Evolutionary conservation across 1,140 invertebrate genomes (phyloP).

Genomic region (Delia radicum): DNA sequence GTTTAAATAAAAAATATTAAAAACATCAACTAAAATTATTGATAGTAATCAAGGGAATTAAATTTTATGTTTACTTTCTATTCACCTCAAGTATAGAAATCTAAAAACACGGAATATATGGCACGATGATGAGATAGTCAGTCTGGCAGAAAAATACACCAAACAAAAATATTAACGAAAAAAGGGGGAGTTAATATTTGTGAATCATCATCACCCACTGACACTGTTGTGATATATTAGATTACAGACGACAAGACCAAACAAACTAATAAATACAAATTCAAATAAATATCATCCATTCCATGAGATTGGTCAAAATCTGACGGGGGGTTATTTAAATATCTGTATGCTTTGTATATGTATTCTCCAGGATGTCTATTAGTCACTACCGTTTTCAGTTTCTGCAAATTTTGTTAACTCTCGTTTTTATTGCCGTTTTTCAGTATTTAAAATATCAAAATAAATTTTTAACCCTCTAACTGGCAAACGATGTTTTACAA

Average conservation of each 20-base stretch:
- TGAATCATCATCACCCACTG: constrained; percentile 1
- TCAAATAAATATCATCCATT: too few relatives aligned
- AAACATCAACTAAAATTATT: not conserved
- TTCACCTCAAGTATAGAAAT: not conserved
- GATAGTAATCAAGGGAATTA: not conserved
- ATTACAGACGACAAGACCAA: not conserved
- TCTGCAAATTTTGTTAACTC: too few relatives aligned
- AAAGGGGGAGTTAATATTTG: not conserved
- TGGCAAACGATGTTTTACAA: too few relatives aligned
- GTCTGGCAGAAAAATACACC: not conserved
- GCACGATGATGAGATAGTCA: not conserved
- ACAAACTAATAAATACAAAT: not conserved
- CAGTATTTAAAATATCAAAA: too few relatives aligned
- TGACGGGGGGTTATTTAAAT: too few relatives aligned
- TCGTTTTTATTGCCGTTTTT: too few relatives aligned
- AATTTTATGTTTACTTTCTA: not conserved
- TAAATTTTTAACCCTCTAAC: too few relatives aligned
- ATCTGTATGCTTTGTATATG: too few relatives aligned
- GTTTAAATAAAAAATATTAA: not conserved
- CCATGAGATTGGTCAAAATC: too few relatives aligned
- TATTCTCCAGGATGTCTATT: too few relatives aligned
- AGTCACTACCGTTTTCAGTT: too few relatives aligned
- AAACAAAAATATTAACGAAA: not conserved
- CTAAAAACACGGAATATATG: not conserved
- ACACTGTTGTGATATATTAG: not conserved